Evolutionary conservation across 2,797 vertebrate genomes (phyloP).

Genomic region (Danio jaintianensis): DNA sequence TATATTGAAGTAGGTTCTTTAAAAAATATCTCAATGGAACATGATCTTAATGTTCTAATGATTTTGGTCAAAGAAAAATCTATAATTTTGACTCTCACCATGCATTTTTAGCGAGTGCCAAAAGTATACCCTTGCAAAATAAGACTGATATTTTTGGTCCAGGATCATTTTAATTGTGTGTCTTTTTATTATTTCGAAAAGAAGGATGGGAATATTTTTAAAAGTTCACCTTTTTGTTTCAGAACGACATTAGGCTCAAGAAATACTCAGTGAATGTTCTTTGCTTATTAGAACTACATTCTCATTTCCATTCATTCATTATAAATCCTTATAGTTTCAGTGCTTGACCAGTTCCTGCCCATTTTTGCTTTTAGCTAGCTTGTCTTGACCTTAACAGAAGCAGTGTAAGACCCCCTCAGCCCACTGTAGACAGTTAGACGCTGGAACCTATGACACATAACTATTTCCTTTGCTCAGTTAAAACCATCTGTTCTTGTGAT

Average conservation of each 20-base stretch:
- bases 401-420: conserved; percentile 17
- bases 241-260: neutral
- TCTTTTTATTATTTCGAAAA: neutral
- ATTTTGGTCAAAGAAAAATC: too few relatives aligned
- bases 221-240: neutral
- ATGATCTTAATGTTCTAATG: too few relatives aligned
- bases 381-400: conserved; percentile 18
- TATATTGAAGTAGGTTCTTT: too few relatives aligned
- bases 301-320: neutral
- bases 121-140: too few relatives aligned
- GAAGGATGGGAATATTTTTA: neutral
- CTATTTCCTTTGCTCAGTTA: conserved; percentile 40
- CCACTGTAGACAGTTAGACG: conserved; percentile 50
- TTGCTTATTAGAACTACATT: neutral
- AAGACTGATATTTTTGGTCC: too few relatives aligned
- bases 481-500: conserved; percentile 49
- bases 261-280: neutral
- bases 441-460: conserved; percentile 42
- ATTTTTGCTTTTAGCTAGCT: conserved; percentile 7
- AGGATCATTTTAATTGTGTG: too few relatives aligned
- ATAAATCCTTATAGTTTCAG: neutral
- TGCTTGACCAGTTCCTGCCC: neutral
- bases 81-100: too few relatives aligned
- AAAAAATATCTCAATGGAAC: too few relatives aligned
- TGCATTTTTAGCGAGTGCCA: too few relatives aligned